Evolutionary conservation across 2,113 vertebrate genomes (phyloP).

Genomic region (Onychorhynchus coronatus): DNA sequence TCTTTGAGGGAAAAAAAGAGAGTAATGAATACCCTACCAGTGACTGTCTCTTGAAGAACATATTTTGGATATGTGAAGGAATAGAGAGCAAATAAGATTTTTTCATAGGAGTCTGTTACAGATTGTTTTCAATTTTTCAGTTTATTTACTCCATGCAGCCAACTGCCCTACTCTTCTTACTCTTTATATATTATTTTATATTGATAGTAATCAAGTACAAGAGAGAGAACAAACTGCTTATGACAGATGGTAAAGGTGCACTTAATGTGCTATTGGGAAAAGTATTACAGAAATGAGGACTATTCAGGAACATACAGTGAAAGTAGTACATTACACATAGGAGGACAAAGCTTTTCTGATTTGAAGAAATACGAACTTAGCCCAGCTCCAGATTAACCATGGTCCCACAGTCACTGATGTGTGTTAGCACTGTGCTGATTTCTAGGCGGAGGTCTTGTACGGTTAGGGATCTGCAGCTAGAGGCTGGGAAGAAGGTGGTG

Average conservation of each 20-base stretch:
- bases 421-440: not conserved
- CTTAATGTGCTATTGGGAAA: not conserved
- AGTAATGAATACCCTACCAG: not conserved
- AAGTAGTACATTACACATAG: constrained; percentile 32
- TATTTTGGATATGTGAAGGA: not conserved
- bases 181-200: not conserved
- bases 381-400: not conserved
- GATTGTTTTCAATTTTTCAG: not conserved
- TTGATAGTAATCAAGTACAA: not conserved
- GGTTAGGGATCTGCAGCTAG: not conserved
- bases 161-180: not conserved
- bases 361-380: constrained; percentile 43
- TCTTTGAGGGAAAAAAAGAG: not conserved
- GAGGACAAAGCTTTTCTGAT: constrained; percentile 31
- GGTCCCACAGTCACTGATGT: not conserved
- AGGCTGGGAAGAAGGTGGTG: not conserved
- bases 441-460: not conserved
- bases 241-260: not conserved
- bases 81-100: not conserved
- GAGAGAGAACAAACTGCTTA: not conserved
- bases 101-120: not conserved
- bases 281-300: not conserved
- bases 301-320: not conserved
- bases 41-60: not conserved
- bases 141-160: not conserved